These are phyloP conservation scores for Euzetes globulus DNA, from an alignment of 2,888 invertebrate species.

Conservation along the genomic window DNA sequence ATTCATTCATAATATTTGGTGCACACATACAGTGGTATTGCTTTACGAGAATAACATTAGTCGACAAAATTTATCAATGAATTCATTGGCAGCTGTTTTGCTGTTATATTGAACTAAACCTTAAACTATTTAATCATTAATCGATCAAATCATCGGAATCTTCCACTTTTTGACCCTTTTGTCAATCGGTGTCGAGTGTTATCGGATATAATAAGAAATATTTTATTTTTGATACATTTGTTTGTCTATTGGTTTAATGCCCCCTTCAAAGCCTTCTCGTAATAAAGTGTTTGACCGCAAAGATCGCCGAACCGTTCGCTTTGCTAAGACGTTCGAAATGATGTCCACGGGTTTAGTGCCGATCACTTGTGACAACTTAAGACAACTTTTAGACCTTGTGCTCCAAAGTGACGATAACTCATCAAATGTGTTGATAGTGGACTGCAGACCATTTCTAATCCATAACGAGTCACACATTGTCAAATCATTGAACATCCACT, in stretches of 20 bases:
- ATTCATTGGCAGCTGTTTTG: neutral
- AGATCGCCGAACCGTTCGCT: neutral
- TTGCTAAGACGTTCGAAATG: neutral
- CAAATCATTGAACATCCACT: constrained; percentile 63
- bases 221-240: neutral
- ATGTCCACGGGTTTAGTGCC: constrained; percentile 2
- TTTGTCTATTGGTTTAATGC: neutral
- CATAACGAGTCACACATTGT: constrained; percentile 62
- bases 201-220: neutral
- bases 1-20: constrained; percentile 14
- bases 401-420: neutral
- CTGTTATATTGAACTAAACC: neutral
- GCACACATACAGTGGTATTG: neutral
- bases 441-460: constrained; percentile 62
- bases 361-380: constrained; percentile 10
- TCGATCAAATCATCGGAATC: neutral
- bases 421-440: constrained; percentile 51
- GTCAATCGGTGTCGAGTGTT: neutral
- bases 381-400: constrained; percentile 27
- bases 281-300: constrained; percentile 25
- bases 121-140: neutral
- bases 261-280: constrained; percentile 20
- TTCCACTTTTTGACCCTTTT: too few species aligned
- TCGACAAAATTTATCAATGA: constrained; percentile 3
- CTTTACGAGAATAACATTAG: neutral